Percentiles rank a stretch among this genome's conserved stretches.
phyloP scores from a whole-genome alignment of 2,113 vertebrate species.

The Phalacrocorax pelagicus region DNA sequence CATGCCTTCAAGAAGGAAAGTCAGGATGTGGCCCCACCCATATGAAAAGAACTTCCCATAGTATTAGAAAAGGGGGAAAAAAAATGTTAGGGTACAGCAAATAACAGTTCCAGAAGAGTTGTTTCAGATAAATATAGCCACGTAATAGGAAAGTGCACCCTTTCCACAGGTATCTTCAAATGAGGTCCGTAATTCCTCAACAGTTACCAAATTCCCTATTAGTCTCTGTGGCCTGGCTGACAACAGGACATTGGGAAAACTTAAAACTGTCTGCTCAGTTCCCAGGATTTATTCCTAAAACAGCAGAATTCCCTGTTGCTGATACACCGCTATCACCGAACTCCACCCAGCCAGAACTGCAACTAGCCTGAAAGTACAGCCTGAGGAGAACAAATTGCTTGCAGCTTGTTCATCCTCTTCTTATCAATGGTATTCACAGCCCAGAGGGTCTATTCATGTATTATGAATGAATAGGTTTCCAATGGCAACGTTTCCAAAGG shows the following conservation, averaged over 20 bases:
- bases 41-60: background rate
- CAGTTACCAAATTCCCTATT: background rate
- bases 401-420: constrained; percentile 30
- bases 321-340: background rate
- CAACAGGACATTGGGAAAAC: background rate
- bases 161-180: background rate
- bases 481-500: constrained; percentile 69
- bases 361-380: constrained; percentile 12
- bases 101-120: background rate
- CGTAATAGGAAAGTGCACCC: background rate
- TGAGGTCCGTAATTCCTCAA: background rate
- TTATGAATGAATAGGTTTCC: constrained; percentile 78
- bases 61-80: background rate
- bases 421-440: constrained; percentile 63
- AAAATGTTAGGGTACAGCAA: background rate
- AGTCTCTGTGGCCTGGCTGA: rapidly evolving
- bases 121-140: background rate
- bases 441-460: constrained; percentile 68
- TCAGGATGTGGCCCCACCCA: constrained; percentile 45
- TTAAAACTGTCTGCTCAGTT: background rate
- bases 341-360: constrained; percentile 64
- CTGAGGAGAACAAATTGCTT: constrained; percentile 44
- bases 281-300: background rate
- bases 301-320: background rate
- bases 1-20: background rate